Evolutionary conservation across 2,888 invertebrate genomes (phyloP).

Genomic region (Pasiphila rectangulata): DNA sequence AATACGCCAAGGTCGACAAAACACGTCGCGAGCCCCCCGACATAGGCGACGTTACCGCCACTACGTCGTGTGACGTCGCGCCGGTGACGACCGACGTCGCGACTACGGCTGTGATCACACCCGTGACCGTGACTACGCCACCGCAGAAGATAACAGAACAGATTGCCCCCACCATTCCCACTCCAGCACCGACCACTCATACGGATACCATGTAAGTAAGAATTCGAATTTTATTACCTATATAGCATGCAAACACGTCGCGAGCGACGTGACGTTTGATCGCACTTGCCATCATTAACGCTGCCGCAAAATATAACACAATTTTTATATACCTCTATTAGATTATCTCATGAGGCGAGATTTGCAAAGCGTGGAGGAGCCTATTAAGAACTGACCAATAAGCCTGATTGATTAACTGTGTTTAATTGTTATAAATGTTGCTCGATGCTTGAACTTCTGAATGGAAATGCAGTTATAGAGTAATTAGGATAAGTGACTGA

Average conservation of each 20-base stretch:
- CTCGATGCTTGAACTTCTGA: no score
- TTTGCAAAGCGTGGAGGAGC: no score
- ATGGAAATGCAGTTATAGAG: no score
- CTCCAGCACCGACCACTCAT: slow-evolving; percentile 28
- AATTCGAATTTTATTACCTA: not conserved
- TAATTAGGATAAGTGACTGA: no score
- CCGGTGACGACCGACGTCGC: slow-evolving; percentile 15
- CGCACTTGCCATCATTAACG: no score
- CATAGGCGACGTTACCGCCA: slow-evolving; percentile 68
- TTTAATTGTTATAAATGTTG: no score
- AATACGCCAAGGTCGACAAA: slow-evolving; percentile 74
- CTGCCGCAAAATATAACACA: no score
- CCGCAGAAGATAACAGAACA: slow-evolving; percentile 27
- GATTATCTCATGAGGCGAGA: no score
- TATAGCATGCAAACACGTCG: not conserved
- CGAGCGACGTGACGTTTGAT: no score
- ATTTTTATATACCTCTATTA: no score
- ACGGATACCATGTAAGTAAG: slow-evolving; percentile 44
- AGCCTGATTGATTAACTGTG: no score
- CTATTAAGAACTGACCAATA: no score
- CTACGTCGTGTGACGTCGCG: slow-evolving; percentile 39
- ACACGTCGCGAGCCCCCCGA: slow-evolving; percentile 69
- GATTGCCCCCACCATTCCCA: slow-evolving; percentile 17
- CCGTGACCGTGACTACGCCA: slow-evolving; percentile 26
- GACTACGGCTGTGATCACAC: not conserved